These are phyloP conservation scores for Aphelinus atriplicis DNA, from an alignment of 1,140 invertebrate species.

Conservation along the genomic window DNA sequence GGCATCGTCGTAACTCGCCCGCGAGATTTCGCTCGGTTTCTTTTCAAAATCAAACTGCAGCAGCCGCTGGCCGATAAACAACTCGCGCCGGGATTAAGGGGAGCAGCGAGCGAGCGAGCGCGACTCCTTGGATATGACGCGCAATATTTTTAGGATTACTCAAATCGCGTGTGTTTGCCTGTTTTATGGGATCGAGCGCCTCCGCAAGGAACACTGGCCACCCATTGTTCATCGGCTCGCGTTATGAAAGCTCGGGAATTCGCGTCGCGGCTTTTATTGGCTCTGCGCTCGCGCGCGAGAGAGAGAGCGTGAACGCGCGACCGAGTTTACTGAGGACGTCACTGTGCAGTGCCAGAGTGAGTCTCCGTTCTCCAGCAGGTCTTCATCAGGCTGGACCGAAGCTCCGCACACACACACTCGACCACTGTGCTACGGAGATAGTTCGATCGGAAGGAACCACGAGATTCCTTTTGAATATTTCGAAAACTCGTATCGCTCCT, in stretches of 20 bases:
- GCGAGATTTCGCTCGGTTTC: slow-evolving; percentile 18
- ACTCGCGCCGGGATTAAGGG: slow-evolving; percentile 18
- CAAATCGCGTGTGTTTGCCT: slow-evolving; percentile 19
- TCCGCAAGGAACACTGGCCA: neutral
- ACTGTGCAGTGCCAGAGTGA: too few species aligned
- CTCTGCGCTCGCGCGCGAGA: neutral
- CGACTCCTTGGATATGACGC: slow-evolving; percentile 8
- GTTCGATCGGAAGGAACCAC: too few species aligned
- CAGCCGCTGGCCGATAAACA: slow-evolving; percentile 29
- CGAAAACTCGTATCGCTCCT: too few species aligned
- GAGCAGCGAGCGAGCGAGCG: neutral
- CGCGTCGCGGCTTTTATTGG: slow-evolving; percentile 4
- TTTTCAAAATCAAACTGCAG: slow-evolving; percentile 15
- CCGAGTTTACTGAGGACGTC: too few species aligned
- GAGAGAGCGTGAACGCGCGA: too few species aligned
- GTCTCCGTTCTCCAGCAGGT: too few species aligned
- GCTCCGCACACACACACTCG: too few species aligned
- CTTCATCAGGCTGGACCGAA: too few species aligned
- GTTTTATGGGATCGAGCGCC: neutral
- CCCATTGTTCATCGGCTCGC: slow-evolving; percentile 16
- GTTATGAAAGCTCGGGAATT: neutral
- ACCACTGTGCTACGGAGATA: too few species aligned
- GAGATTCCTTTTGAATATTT: too few species aligned
- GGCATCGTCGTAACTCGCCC: slow-evolving; percentile 8
- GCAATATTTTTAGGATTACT: slow-evolving; percentile 27